Evolutionary conservation across 2,797 vertebrate genomes (phyloP).

Genomic region (Cuculus canorus): DNA sequence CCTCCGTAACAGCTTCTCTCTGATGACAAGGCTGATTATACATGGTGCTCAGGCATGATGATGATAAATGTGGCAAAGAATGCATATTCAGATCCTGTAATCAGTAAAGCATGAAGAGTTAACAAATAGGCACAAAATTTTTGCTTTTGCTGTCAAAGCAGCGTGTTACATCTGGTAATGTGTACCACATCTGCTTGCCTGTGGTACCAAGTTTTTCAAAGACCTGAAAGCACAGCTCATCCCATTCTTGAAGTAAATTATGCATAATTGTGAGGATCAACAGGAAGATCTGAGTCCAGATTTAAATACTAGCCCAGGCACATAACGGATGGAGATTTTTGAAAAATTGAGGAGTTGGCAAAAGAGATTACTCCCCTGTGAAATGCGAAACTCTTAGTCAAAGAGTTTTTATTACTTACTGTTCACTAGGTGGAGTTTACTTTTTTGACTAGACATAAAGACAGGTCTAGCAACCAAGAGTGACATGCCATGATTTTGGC

Average conservation of each 20-base stretch:
- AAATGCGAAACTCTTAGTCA: background rate
- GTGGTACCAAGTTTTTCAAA: background rate
- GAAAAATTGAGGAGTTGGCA: background rate
- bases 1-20: background rate
- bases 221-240: background rate
- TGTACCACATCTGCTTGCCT: background rate
- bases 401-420: background rate
- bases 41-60: background rate
- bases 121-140: background rate
- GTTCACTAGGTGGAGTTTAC: background rate
- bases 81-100: background rate
- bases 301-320: background rate
- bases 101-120: background rate
- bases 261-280: background rate
- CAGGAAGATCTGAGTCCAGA: background rate
- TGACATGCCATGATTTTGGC: background rate
- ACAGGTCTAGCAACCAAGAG: accelerated
- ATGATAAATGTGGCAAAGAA: background rate
- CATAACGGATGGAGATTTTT: background rate
- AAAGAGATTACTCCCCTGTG: background rate
- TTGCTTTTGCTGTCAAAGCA: background rate
- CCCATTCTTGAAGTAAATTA: background rate
- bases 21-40: background rate
- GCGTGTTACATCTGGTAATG: background rate
- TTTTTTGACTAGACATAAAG: background rate